Evolutionary conservation across 30 jellyfish, hydroid and myxozoan genomes (phyloP).

Genomic region (Mastigias papua): DNA sequence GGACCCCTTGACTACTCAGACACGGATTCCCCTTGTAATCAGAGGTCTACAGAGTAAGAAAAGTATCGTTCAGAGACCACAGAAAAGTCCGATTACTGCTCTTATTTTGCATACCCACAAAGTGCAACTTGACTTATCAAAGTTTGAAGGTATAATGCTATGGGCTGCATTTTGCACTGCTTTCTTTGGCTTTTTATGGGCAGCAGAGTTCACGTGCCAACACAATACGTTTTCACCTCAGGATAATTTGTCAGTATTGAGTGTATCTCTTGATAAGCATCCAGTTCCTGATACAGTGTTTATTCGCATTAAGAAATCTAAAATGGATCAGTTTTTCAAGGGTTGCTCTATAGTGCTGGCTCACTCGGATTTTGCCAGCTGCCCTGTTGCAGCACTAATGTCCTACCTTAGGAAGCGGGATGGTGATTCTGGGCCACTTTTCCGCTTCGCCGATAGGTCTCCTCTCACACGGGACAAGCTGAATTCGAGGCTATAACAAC

Average conservation of each 20-base stretch:
- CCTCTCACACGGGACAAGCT: background rate
- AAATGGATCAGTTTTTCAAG: background rate
- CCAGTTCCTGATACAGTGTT: background rate
- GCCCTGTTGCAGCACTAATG: too few species aligned
- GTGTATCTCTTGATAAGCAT: background rate
- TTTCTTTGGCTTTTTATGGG: conserved; percentile 1
- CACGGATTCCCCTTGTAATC: background rate
- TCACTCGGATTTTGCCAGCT: too few species aligned
- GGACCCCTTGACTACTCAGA: background rate
- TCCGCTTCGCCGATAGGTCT: conserved; percentile 1
- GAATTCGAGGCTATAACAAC: background rate
- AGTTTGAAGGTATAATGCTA: background rate
- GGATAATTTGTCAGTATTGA: background rate
- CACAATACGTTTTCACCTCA: background rate
- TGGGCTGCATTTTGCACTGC: conserved; percentile 25
- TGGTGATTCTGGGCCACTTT: background rate
- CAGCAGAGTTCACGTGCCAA: background rate
- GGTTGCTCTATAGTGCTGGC: too few species aligned
- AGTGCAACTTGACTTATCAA: background rate
- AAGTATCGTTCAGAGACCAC: background rate
- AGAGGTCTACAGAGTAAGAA: background rate
- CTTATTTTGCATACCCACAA: background rate
- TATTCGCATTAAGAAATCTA: background rate
- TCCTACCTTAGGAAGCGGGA: background rate
- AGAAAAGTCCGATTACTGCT: too few species aligned